These are phyloP conservation scores for Hyposoter didymator DNA, from an alignment of 2,888 invertebrate species.

Conservation along the genomic window DNA sequence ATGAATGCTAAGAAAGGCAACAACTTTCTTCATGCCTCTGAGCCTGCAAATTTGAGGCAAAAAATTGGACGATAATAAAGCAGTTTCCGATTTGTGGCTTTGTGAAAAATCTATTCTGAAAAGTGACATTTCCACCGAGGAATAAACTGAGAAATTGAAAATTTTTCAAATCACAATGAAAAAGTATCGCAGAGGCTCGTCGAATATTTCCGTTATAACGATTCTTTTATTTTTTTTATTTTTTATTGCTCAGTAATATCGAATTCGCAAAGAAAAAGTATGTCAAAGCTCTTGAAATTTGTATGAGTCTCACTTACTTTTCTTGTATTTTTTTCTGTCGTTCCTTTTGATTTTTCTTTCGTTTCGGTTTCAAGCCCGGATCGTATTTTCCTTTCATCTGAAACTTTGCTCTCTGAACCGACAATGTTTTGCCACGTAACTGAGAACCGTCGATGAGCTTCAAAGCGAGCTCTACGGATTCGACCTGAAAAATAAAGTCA, in stretches of 20 bases:
- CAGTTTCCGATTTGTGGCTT: not conserved
- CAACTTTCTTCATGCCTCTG: not conserved
- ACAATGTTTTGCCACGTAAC: slow-evolving; percentile 91
- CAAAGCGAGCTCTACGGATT: slow-evolving; percentile 97
- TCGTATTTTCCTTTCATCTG: slow-evolving; percentile 97
- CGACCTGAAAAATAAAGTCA: slow-evolving; percentile 86
- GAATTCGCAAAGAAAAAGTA: not conserved
- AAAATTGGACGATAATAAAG: too few relatives aligned
- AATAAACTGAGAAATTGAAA: not conserved
- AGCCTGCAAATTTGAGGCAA: too few relatives aligned
- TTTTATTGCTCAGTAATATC: not conserved
- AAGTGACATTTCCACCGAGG: not conserved
- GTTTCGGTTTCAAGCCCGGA: slow-evolving; percentile 95
- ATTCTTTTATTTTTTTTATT: not conserved
- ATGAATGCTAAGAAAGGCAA: not conserved
- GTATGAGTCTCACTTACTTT: slow-evolving; percentile 86
- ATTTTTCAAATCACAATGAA: not conserved
- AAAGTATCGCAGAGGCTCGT: not conserved
- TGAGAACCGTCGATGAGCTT: slow-evolving; percentile 95
- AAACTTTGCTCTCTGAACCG: slow-evolving; percentile 97
- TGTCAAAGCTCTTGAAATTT: not conserved
- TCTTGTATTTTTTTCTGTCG: slow-evolving; percentile 96
- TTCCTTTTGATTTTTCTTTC: slow-evolving; percentile 93
- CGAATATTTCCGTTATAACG: not conserved
- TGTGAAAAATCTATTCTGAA: not conserved